These are phyloP conservation scores for Acomys russatus DNA, from an alignment of 2,797 vertebrate species.

Conservation along the genomic window DNA sequence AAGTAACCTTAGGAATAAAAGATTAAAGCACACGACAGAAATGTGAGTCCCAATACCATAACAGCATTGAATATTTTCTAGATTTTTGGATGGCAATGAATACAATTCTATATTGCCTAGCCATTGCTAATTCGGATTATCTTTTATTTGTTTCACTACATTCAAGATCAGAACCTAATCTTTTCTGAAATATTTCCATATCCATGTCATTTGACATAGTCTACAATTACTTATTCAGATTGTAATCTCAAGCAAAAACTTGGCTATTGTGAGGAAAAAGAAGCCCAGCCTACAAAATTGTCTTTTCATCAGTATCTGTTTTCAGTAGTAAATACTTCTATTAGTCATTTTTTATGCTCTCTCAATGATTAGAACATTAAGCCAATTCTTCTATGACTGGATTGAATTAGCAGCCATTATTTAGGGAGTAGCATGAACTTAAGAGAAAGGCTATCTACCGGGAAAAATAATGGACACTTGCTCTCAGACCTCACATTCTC, in stretches of 20 bases:
- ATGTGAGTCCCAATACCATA: neutral
- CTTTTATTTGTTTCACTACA: neutral
- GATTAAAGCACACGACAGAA: neutral
- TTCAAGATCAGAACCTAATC: slow-evolving; percentile 11
- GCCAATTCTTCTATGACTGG: neutral
- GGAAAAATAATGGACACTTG: slow-evolving; percentile 14
- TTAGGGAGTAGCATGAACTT: neutral
- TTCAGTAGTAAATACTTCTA: neutral
- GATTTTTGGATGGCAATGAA: neutral
- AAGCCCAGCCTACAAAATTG: slow-evolving; percentile 39
- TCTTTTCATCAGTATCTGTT: neutral
- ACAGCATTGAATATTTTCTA: neutral
- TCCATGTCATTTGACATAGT: slow-evolving; percentile 64
- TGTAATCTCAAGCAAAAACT: slow-evolving; percentile 55
- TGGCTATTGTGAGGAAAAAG: slow-evolving; percentile 37
- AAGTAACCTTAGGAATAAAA: neutral
- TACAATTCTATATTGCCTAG: neutral
- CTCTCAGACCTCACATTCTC: neutral
- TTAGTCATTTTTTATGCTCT: neutral
- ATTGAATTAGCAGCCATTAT: neutral
- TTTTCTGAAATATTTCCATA: slow-evolving; percentile 16
- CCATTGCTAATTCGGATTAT: slow-evolving; percentile 1
- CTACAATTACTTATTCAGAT: slow-evolving; percentile 74
- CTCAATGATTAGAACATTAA: neutral
- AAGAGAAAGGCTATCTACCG: neutral